phyloP scores from a whole-genome alignment of 2,888 invertebrate species.

The Ernsta delagoae region DNA sequence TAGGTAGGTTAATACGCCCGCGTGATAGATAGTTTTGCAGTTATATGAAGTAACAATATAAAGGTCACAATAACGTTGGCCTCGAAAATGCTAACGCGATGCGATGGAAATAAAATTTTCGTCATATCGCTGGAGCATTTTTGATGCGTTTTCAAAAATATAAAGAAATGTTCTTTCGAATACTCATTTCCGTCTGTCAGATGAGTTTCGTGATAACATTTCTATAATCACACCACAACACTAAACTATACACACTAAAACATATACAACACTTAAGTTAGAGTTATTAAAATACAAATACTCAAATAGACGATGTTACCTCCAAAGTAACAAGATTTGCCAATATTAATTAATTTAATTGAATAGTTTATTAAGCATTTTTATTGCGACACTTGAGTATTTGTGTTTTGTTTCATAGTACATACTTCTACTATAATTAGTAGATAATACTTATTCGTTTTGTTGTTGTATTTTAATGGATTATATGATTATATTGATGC shows the following conservation, averaged over 20 bases:
- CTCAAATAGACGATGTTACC: slow-evolving; percentile 70
- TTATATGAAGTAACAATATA: slow-evolving; percentile 24
- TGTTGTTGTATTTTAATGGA: slow-evolving; percentile 83
- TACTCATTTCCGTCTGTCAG: neutral
- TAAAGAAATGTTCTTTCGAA: slow-evolving; percentile 43
- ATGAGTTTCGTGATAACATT: slow-evolving; percentile 22
- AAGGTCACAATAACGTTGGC: slow-evolving; percentile 58
- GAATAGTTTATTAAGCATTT: slow-evolving; percentile 39
- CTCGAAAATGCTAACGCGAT: slow-evolving; percentile 55
- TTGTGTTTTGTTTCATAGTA: slow-evolving; percentile 66
- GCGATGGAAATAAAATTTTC: slow-evolving; percentile 70
- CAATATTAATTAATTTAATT: slow-evolving; percentile 44
- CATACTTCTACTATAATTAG: slow-evolving; percentile 60
- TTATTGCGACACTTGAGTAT: slow-evolving; percentile 65
- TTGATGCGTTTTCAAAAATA: slow-evolving; percentile 53
- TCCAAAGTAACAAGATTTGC: slow-evolving; percentile 48
- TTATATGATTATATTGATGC: slow-evolving; percentile 73
- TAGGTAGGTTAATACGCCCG: too few relatives aligned
- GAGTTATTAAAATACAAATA: slow-evolving; percentile 77
- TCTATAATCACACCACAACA: neutral
- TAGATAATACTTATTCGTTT: slow-evolving; percentile 65
- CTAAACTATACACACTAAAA: slow-evolving; percentile 11
- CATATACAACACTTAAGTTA: slow-evolving; percentile 48
- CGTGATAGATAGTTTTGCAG: slow-evolving; percentile 19
- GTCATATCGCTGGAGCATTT: slow-evolving; percentile 52